Evolutionary conservation across 2,113 vertebrate genomes (phyloP).

Genomic region (Pardalotus punctatus): DNA sequence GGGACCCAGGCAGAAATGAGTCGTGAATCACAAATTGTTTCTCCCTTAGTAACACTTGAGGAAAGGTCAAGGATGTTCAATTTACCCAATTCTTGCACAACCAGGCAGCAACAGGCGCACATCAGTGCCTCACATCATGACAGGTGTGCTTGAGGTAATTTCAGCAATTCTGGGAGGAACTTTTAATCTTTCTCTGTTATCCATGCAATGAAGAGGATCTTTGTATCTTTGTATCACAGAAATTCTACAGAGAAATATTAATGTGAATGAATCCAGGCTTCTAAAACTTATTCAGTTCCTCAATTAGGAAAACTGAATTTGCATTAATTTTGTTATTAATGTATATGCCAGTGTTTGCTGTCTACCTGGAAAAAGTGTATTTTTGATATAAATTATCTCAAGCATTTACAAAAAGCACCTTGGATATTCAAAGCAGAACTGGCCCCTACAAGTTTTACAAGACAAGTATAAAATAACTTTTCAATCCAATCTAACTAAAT

Average conservation of each 20-base stretch:
- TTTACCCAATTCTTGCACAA: constrained; percentile 43
- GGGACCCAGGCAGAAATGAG: not conserved
- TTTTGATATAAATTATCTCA: not conserved
- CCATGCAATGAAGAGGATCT: not conserved
- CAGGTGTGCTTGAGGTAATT: not conserved
- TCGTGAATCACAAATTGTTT: constrained; percentile 19
- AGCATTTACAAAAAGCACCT: not conserved
- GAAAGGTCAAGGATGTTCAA: constrained; percentile 37
- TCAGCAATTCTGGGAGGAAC: not conserved
- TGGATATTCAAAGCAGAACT: not conserved
- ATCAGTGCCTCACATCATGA: not conserved
- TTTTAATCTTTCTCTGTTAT: not conserved
- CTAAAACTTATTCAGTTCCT: not conserved
- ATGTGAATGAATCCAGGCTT: not conserved
- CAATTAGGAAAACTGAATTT: not conserved
- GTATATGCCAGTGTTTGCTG: not conserved
- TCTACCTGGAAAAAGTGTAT: not conserved
- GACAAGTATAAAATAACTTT: not conserved
- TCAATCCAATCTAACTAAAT: not conserved
- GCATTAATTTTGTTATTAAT: not conserved
- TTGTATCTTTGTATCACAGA: not conserved
- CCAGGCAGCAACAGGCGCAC: not conserved
- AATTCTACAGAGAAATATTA: not conserved
- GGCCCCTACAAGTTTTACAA: not conserved
- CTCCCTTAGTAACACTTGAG: not conserved